Conservation (phyloP, 1,140 invertebrate genomes). For the Neodiprion virginianus region DNA sequence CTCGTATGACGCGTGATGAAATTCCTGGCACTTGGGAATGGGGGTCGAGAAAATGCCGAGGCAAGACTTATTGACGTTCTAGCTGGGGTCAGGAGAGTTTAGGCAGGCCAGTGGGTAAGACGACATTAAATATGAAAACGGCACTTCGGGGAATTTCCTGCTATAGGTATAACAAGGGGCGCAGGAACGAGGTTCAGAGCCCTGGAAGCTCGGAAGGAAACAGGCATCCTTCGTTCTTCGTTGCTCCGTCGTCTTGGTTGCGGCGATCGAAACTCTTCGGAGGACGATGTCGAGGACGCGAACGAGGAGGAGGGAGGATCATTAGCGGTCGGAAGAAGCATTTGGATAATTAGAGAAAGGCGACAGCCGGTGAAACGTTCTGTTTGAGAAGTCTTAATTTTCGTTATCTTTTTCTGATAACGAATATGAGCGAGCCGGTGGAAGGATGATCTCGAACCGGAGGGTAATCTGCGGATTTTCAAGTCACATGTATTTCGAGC, state of each 20-base stretch:
- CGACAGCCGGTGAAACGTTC: too few relatives aligned
- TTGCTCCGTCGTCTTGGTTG: background rate
- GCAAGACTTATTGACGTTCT: too few relatives aligned
- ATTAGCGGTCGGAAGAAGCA: too few relatives aligned
- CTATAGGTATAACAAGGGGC: constrained; percentile 12
- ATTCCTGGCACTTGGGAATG: too few relatives aligned
- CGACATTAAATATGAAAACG: constrained; percentile 53
- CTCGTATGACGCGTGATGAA: too few relatives aligned
- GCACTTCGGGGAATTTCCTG: constrained; percentile 46
- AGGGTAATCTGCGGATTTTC: background rate
- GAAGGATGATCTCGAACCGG: background rate
- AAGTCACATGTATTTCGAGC: background rate
- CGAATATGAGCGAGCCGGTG: too few relatives aligned
- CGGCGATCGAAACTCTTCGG: background rate
- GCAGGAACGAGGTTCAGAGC: constrained; percentile 33
- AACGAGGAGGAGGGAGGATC: too few relatives aligned
- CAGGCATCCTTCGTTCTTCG: background rate
- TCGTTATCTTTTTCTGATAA: too few relatives aligned
- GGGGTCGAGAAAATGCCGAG: too few relatives aligned
- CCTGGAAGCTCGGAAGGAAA: constrained; percentile 27
- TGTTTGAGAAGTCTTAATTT: too few relatives aligned
- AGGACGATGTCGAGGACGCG: background rate
- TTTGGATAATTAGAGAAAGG: too few relatives aligned
- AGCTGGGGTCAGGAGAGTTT: background rate
- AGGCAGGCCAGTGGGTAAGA: constrained; percentile 42